Conservation (phyloP, 2,888 invertebrate species). For the Xestia ashworthii region DNA sequence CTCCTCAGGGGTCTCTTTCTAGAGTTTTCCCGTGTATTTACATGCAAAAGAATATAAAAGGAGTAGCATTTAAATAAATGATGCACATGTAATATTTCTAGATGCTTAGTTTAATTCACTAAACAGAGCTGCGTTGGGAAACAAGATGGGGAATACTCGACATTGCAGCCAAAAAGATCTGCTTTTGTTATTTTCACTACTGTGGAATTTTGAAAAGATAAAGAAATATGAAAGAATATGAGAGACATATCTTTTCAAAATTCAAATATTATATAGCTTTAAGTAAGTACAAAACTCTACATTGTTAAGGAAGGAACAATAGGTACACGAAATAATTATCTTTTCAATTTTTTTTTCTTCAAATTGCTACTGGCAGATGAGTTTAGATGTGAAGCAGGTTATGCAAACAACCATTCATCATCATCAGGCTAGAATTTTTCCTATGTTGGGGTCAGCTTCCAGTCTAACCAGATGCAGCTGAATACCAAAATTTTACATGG, state of each 20-base stretch:
- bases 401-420: too few species aligned
- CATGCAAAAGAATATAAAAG: constrained; percentile 8
- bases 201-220: not conserved
- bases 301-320: too few species aligned
- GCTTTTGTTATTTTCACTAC: not conserved
- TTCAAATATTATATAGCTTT: not conserved
- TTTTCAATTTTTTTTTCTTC: not conserved
- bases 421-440: too few species aligned
- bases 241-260: not conserved
- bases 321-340: too few species aligned
- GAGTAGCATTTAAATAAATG: constrained; percentile 4
- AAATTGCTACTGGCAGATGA: too few species aligned
- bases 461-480: too few species aligned
- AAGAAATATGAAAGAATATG: too few species aligned
- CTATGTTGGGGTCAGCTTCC: too few species aligned
- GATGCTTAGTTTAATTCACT: constrained; percentile 4
- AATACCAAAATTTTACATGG: too few species aligned
- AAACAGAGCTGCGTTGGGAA: not conserved
- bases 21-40: constrained; percentile 13
- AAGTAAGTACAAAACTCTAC: too few species aligned
- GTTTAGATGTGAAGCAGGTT: too few species aligned
- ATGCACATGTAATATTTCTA: not conserved
- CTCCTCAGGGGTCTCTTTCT: not conserved
- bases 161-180: not conserved
- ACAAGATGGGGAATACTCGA: not conserved